Base-by-base conservation (phyloP, 2,113 vertebrate species). In the Scomber japonicus region DNA sequence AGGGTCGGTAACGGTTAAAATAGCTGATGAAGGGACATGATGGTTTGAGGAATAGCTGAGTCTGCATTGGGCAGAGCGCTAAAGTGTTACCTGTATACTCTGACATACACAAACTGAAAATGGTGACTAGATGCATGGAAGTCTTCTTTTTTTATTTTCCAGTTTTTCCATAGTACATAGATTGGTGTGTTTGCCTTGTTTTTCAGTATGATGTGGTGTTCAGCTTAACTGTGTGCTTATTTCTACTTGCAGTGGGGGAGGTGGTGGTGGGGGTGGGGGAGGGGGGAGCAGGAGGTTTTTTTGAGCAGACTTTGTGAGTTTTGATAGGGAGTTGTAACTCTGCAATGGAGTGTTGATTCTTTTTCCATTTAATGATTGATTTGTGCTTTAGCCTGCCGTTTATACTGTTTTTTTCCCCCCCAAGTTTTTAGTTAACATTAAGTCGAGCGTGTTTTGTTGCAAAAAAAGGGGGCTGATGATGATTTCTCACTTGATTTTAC, bases 91-190 rank as follows among this genome's bases (percentile, higher is more conserved):
- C 97, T 95, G 97, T 97, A 97, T 94, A 97, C 96, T 97, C 96
- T 97, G 96, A 97, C 96, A 96, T 92, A 85, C 95, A 96, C 96
- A 96, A 96, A 96, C 96, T 92, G 96, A 95, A 97, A 97, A 98
- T 97, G 97, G 97, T 99, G 97, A 99, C 97, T 98, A 98, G 96
- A 96, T 98, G 97, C 97, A 99, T 98, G 97, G 96, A 97, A 96
- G 96, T 97, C 96, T 88, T 88, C 64, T 87, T 68, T 88, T 90
- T 70, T 80, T 84, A n/a, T 59, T 27, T 55, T 46, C 17, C 81
- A 93, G 93, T 93, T 93, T 27, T 94, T 89, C 55, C 51, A 78
- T 93, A 94, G 93, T 83, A 83, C 80, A 86, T 94, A 94, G 93
- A 92, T 61, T 89, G 85, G 93, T 94, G 93, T 93, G 93, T 70